phyloP scores from a whole-genome alignment of 2,113 vertebrate species.

The Eulemur rufifrons region DNA sequence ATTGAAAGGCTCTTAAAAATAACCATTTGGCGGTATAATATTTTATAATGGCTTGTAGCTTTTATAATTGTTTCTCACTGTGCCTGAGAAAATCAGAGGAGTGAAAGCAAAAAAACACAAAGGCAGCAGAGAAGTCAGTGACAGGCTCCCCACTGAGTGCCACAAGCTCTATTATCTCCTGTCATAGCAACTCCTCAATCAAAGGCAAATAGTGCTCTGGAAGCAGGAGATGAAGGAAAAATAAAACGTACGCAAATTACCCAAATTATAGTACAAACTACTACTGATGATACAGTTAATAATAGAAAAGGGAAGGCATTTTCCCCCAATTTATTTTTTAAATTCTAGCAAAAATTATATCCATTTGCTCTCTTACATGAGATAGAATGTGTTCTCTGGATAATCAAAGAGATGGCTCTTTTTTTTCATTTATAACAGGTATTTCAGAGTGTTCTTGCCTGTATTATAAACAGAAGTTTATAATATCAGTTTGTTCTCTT shows the following conservation, averaged over 20 bases:
- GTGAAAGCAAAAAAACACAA: slow-evolving; percentile 1
- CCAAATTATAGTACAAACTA: slow-evolving; percentile 2
- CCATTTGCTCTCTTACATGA: slow-evolving; percentile 1
- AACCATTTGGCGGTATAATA: slow-evolving; percentile 23
- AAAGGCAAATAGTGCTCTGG: neutral
- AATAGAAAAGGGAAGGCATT: slow-evolving; percentile 22
- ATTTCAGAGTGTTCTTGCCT: neutral
- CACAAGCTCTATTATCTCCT: slow-evolving; percentile 55
- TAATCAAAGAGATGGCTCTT: neutral
- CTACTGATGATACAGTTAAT: neutral
- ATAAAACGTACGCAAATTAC: neutral
- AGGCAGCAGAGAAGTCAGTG: neutral
- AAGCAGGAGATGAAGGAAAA: slow-evolving; percentile 7
- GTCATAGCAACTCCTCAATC: slow-evolving; percentile 58
- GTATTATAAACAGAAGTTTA: neutral
- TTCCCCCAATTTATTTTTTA: slow-evolving; percentile 26
- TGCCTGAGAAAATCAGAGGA: slow-evolving; percentile 26
- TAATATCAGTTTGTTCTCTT: neutral
- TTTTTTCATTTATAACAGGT: neutral
- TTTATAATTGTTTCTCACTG: slow-evolving; percentile 63
- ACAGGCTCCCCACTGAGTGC: slow-evolving; percentile 8
- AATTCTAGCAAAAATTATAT: slow-evolving; percentile 18
- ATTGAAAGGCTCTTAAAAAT: slow-evolving; percentile 52
- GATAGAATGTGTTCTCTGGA: neutral
- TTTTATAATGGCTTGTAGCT: slow-evolving; percentile 38